Percentiles rank a stretch among this genome's conserved stretches.
phyloP scores from a whole-genome alignment of 2,888 invertebrate species.

The Dichetophora obliterata region DNA sequence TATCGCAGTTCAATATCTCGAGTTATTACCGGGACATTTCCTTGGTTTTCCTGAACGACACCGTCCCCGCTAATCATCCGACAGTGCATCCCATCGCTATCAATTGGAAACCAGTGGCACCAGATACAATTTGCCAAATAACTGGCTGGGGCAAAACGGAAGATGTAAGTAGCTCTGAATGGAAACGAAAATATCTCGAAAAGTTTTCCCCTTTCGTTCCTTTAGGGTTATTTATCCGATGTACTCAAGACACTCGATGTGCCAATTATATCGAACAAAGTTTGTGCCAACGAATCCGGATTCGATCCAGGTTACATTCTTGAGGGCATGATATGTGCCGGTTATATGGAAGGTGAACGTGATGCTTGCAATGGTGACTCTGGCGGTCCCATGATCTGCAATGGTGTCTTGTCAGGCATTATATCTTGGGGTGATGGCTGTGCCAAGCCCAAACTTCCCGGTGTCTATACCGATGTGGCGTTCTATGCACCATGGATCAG shows the following conservation, averaged over 20 bases:
- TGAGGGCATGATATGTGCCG: conserved; percentile 57
- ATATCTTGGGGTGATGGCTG: conserved; percentile 57
- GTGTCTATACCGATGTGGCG: conserved; percentile 54
- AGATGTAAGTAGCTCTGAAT: conserved; percentile 43
- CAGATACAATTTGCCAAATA: conserved; percentile 48
- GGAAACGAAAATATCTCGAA: neutral
- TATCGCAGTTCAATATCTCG: conserved; percentile 42
- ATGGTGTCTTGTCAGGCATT: conserved; percentile 50
- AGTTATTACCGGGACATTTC: conserved; percentile 53
- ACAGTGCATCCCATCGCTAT: conserved; percentile 46
- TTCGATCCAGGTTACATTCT: conserved; percentile 40
- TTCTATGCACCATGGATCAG: conserved; percentile 42
- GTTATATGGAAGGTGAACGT: conserved; percentile 52
- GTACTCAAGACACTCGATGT: conserved; percentile 58
- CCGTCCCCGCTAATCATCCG: conserved; percentile 46
- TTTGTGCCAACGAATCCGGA: conserved; percentile 59
- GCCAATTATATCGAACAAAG: conserved; percentile 54
- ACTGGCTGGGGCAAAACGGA: conserved; percentile 56
- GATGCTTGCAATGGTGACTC: conserved; percentile 59
- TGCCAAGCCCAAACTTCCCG: conserved; percentile 52
- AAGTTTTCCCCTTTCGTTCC: neutral
- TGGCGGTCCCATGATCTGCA: conserved; percentile 57
- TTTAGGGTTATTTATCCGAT: conserved; percentile 48
- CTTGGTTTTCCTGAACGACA: conserved; percentile 49
- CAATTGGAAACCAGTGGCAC: conserved; percentile 43